A percentile compares a stretch with the other conserved stretches of the same genome.
These are phyloP conservation scores for Rhinella marina DNA, from an alignment of 2,797 vertebrate genomes.

Conservation along the genomic window DNA sequence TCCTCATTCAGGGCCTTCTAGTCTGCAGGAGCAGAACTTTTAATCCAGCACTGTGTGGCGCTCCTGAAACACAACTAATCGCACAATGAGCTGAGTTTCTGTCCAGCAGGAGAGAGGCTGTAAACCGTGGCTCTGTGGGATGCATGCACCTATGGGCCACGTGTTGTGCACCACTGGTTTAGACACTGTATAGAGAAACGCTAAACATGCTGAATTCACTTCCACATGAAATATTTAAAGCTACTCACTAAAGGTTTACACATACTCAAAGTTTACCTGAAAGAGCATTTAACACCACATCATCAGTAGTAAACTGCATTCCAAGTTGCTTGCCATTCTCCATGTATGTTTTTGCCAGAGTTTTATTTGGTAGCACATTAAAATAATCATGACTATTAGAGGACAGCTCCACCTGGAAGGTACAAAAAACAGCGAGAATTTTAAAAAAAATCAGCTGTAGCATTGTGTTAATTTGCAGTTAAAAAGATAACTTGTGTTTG, in stretches of 20 bases:
- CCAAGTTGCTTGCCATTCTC: slow-evolving; percentile 83
- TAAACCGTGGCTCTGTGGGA: no score
- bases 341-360: slow-evolving; percentile 77
- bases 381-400: slow-evolving; percentile 75
- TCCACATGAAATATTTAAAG: no score
- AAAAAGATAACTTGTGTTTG: not conserved
- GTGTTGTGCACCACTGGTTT: no score
- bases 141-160: no score
- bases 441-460: not conserved
- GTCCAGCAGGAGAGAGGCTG: no score
- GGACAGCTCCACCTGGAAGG: slow-evolving; percentile 81
- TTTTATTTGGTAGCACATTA: slow-evolving; percentile 86
- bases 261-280: slow-evolving; percentile 74
- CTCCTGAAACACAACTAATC: no score
- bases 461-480: not conserved
- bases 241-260: not conserved
- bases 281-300: slow-evolving; percentile 69
- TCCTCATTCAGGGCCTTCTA: no score
- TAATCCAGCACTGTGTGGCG: no score
- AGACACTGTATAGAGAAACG: no score
- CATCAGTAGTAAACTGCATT: slow-evolving; percentile 81
- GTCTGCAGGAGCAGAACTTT: no score
- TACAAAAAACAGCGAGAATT: not conserved
- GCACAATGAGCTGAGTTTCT: no score
- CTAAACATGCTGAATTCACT: no score